These are phyloP conservation scores for Barypeithes pellucidus DNA, from an alignment of 2,888 invertebrate species.

Conservation along the genomic window DNA sequence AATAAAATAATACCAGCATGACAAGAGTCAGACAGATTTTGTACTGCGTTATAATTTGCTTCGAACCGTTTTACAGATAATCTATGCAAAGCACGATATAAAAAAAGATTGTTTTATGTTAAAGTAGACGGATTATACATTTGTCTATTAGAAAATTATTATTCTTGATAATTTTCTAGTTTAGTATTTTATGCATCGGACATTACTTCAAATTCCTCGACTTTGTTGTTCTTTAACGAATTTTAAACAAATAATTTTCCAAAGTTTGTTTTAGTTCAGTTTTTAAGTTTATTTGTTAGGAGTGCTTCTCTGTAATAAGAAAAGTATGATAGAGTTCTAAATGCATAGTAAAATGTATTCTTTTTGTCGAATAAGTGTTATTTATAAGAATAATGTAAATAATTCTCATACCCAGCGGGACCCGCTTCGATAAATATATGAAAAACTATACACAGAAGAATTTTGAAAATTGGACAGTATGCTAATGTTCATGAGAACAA, in stretches of 20 bases:
- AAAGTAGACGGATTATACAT: constrained; percentile 35
- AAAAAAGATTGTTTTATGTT: constrained; percentile 28
- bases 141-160: constrained; percentile 39
- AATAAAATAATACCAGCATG: constrained; percentile 30
- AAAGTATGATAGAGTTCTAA: constrained; percentile 20
- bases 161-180: constrained; percentile 29
- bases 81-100: constrained; percentile 27
- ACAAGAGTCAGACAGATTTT: constrained; percentile 22
- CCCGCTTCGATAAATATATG: too few species aligned
- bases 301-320: constrained; percentile 25
- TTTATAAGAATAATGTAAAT: too few species aligned
- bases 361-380: too few species aligned
- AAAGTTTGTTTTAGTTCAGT: constrained; percentile 41
- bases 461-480: too few species aligned
- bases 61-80: constrained; percentile 46
- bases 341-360: background rate
- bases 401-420: too few species aligned
- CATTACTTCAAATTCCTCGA: constrained; percentile 26
- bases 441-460: too few species aligned
- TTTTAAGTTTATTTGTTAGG: constrained; percentile 35
- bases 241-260: constrained; percentile 23
- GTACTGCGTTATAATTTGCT: constrained; percentile 11
- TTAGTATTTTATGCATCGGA: constrained; percentile 23
- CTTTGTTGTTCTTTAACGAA: constrained; percentile 25
- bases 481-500: too few species aligned